Conservation (phyloP, 2,797 vertebrate genomes). For the Lepus townsendii region DNA sequence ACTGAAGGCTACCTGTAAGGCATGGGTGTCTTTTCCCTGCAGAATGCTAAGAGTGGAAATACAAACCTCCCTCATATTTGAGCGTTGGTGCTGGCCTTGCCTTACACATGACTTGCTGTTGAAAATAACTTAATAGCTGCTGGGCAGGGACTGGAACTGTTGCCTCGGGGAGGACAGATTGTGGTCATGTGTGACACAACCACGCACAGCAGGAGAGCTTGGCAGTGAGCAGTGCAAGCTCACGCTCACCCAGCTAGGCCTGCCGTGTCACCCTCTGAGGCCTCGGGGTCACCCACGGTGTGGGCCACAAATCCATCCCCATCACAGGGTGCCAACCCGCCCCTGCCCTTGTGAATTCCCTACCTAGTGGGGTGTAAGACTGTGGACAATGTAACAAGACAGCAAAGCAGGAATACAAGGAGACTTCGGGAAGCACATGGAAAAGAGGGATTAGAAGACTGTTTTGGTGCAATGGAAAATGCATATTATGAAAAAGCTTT, state of each 20-base stretch:
- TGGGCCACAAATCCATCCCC: not conserved
- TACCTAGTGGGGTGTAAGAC: not conserved
- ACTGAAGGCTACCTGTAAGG: not conserved
- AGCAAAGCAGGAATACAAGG: not conserved
- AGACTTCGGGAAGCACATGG: too few relatives aligned
- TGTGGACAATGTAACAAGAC: not conserved
- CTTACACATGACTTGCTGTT: not conserved
- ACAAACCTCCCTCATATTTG: conserved; percentile 38
- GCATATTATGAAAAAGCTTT: too few relatives aligned
- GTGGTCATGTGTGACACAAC: not conserved
- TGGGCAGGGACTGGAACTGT: not conserved
- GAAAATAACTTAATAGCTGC: conserved; percentile 36
- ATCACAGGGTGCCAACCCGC: not conserved
- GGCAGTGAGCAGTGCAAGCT: not conserved
- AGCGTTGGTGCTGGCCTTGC: conserved; percentile 18
- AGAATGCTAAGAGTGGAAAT: conserved; percentile 23
- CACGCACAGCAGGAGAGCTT: not conserved
- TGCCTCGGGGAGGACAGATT: conserved; percentile 37
- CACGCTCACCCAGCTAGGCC: not conserved
- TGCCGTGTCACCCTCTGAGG: not conserved
- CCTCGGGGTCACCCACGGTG: not conserved
- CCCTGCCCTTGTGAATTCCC: not conserved
- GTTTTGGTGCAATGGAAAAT: too few relatives aligned
- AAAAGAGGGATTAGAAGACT: too few relatives aligned
- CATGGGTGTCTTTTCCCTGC: conserved; percentile 24